Conservation (phyloP, 2,888 invertebrate species). For the Pilophorus perplexus region DNA sequence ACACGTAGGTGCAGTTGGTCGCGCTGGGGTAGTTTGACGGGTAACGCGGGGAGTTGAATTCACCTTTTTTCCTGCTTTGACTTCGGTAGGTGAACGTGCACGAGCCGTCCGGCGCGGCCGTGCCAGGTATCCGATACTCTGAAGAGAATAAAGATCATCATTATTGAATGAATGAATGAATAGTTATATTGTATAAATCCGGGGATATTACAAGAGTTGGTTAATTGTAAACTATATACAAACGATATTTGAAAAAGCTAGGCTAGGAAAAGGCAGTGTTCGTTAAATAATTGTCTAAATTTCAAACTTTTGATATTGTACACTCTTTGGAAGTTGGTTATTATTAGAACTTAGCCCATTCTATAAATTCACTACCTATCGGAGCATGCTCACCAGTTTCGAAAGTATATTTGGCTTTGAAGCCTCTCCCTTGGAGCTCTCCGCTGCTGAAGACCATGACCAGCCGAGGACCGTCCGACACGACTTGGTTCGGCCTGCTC, state of each 20-base stretch:
- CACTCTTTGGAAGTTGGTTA: too few relatives aligned
- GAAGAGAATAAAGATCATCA: too few relatives aligned
- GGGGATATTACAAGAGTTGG: too few relatives aligned
- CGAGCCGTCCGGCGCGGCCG: constrained; percentile 85
- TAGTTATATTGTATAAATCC: too few relatives aligned
- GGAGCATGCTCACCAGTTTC: constrained; percentile 70
- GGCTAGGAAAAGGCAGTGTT: too few relatives aligned
- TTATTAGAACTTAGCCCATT: too few relatives aligned
- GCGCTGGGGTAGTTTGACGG: constrained; percentile 95
- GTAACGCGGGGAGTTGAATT: constrained; percentile 93
- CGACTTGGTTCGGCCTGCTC: constrained; percentile 60
- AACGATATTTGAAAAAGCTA: too few relatives aligned
- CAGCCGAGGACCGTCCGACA: constrained; percentile 87
- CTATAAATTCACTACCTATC: too few relatives aligned
- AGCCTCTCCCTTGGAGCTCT: constrained; percentile 83
- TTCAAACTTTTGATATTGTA: too few relatives aligned
- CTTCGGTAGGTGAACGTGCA: constrained; percentile 91
- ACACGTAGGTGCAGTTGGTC: constrained; percentile 90
- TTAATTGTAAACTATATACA: too few relatives aligned
- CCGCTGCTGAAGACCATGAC: constrained; percentile 95
- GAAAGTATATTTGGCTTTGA: constrained; percentile 83
- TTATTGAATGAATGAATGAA: too few relatives aligned
- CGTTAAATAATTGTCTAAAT: too few relatives aligned
- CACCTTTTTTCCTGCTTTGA: constrained; percentile 80
- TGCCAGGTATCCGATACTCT: constrained; percentile 93